Percentiles rank a stretch among this genome's conserved stretches.
Conservation (phyloP, 2,113 vertebrate genomes). For the Menura novaehollandiae region DNA sequence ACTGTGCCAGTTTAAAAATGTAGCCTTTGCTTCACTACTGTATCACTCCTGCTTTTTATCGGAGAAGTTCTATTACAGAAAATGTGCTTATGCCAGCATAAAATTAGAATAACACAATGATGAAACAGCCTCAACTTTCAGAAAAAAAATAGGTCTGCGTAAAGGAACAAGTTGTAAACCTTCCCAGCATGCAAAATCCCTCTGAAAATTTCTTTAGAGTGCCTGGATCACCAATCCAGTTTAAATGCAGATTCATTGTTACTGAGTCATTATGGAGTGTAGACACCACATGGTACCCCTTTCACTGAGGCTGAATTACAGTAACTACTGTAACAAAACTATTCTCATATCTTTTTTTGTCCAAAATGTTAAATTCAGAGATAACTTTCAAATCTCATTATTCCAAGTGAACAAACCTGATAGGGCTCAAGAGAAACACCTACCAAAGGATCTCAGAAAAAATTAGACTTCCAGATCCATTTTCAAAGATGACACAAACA, state of each 20-base stretch:
- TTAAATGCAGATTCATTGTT: neutral
- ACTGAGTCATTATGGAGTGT: neutral
- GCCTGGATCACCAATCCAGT: neutral
- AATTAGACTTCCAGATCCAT: neutral
- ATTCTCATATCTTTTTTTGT: neutral
- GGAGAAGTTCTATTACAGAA: conserved; percentile 30
- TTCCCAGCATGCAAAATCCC: neutral
- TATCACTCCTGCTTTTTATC: neutral
- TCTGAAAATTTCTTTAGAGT: neutral
- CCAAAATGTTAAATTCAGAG: neutral
- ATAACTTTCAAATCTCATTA: neutral
- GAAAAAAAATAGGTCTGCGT: neutral
- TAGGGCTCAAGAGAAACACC: neutral
- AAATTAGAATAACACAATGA: conserved; percentile 6
- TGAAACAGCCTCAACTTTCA: neutral
- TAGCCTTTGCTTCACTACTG: neutral
- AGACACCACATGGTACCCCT: neutral
- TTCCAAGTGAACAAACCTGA: neutral
- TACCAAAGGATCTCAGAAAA: neutral
- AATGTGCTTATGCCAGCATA: neutral
- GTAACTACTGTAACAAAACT: neutral
- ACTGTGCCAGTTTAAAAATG: neutral
- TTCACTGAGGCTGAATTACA: neutral
- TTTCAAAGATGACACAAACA: neutral
- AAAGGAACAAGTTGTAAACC: neutral